These are phyloP conservation scores for Otus scops DNA, from an alignment of 2,797 vertebrate species.

Conservation along the genomic window DNA sequence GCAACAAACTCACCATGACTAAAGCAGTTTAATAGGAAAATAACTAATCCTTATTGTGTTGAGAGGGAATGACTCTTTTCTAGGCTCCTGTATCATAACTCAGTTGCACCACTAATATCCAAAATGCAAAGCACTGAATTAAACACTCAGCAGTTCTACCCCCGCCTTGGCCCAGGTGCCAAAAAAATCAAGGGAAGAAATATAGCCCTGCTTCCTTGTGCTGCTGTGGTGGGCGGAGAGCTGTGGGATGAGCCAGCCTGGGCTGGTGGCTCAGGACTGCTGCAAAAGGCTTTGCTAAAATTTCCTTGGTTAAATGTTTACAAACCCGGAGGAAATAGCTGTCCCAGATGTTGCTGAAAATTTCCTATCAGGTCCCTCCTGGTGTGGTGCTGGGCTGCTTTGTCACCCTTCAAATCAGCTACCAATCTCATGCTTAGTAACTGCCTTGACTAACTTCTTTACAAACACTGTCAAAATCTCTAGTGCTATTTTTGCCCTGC, in stretches of 20 bases:
- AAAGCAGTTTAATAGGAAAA: slow-evolving; percentile 68
- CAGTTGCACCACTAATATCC: slow-evolving; percentile 19
- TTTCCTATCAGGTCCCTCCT: not conserved
- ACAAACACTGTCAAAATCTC: not conserved
- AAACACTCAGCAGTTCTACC: slow-evolving; percentile 16
- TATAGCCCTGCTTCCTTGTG: not conserved
- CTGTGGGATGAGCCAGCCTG: not conserved
- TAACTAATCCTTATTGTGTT: slow-evolving; percentile 58
- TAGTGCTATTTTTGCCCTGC: not conserved
- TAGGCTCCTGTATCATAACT: slow-evolving; percentile 41
- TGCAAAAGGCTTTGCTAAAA: not conserved
- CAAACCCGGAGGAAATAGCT: not conserved
- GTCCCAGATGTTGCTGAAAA: not conserved
- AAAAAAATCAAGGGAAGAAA: slow-evolving; percentile 27
- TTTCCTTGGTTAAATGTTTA: not conserved
- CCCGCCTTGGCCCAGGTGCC: not conserved
- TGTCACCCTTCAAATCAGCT: not conserved
- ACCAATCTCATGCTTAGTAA: not conserved
- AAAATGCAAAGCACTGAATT: slow-evolving; percentile 45
- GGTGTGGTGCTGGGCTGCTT: not conserved
- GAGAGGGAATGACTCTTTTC: slow-evolving; percentile 59
- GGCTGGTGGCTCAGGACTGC: not conserved
- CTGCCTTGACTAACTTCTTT: not conserved
- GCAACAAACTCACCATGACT: slow-evolving; percentile 38
- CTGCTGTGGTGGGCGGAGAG: not conserved